phyloP scores from a whole-genome alignment of 2,797 vertebrate genomes.

The Taeniopygia guttata region DNA sequence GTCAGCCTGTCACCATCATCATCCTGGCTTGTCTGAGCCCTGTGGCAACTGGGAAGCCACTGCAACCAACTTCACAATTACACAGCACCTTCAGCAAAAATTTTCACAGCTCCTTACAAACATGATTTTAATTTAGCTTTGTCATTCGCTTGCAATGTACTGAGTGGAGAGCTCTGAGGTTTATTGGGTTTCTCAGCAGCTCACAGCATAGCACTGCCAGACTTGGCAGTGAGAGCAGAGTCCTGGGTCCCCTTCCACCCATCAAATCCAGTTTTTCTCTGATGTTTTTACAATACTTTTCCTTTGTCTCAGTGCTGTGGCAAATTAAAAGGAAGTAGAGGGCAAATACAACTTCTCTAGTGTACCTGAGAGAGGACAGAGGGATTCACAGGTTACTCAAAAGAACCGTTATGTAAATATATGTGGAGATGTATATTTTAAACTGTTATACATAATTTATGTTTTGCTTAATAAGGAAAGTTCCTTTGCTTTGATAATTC shows the following conservation, averaged over 20 bases:
- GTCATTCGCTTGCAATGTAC: not conserved
- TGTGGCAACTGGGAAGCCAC: not conserved
- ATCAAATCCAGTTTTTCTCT: not conserved
- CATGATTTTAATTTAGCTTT: constrained; percentile 23
- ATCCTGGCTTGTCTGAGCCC: not conserved
- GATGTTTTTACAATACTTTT: not conserved
- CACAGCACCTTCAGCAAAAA: not conserved
- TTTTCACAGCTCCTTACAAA: not conserved
- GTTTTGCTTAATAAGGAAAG: not conserved
- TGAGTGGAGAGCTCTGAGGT: not conserved
- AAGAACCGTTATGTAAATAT: not conserved
- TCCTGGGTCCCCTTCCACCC: not conserved
- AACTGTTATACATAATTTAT: not conserved
- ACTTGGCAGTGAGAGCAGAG: not conserved
- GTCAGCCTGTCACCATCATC: not conserved
- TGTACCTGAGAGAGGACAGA: not conserved
- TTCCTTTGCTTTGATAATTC: constrained; percentile 10
- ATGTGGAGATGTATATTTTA: not conserved
- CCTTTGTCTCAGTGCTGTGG: not conserved
- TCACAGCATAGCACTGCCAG: not conserved
- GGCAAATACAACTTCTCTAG: not conserved
- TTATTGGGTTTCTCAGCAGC: not conserved
- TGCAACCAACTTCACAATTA: not conserved
- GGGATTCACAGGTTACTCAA: not conserved
- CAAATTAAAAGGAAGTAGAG: not conserved